Percentiles rank a stretch among this genome's conserved stretches.
Evolutionary conservation across 2,797 vertebrate species (phyloP).

Genomic region (Thalassophryne amazonica): DNA sequence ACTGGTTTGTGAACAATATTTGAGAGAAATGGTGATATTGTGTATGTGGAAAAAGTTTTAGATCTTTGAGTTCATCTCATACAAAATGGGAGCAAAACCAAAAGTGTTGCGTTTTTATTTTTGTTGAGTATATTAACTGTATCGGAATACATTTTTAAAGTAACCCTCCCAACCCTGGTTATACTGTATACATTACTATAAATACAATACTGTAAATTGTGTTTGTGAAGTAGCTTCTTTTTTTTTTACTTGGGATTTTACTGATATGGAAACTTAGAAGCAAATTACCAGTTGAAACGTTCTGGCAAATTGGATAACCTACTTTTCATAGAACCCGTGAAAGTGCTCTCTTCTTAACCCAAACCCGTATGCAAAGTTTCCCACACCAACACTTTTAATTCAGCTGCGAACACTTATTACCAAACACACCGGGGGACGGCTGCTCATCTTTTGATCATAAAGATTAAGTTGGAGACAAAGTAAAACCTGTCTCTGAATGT

Average conservation of each 20-base stretch:
- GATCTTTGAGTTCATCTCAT: too few relatives aligned
- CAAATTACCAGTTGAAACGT: neutral
- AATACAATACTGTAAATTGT: too few relatives aligned
- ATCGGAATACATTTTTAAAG: too few relatives aligned
- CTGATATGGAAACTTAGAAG: neutral
- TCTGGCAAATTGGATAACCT: slow-evolving; percentile 10
- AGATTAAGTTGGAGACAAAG: slow-evolving; percentile 12
- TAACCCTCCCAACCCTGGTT: too few relatives aligned
- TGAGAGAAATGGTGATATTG: too few relatives aligned
- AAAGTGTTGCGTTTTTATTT: too few relatives aligned
- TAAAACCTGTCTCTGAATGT: slow-evolving; percentile 11
- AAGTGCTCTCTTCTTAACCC: slow-evolving; percentile 7
- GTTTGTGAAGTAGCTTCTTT: neutral
- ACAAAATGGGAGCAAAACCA: too few relatives aligned
- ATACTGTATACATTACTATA: too few relatives aligned
- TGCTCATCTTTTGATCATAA: slow-evolving; percentile 12
- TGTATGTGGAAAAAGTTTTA: too few relatives aligned
- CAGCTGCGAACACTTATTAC: neutral
- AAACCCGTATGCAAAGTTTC: neutral
- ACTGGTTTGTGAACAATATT: too few relatives aligned
- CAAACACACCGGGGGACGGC: neutral
- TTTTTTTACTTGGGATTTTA: neutral
- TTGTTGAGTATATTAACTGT: too few relatives aligned
- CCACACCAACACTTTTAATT: slow-evolving; percentile 5
- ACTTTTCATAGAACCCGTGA: slow-evolving; percentile 10